phyloP scores from a whole-genome alignment of 2,797 vertebrate species.

The Tinamus major region DNA sequence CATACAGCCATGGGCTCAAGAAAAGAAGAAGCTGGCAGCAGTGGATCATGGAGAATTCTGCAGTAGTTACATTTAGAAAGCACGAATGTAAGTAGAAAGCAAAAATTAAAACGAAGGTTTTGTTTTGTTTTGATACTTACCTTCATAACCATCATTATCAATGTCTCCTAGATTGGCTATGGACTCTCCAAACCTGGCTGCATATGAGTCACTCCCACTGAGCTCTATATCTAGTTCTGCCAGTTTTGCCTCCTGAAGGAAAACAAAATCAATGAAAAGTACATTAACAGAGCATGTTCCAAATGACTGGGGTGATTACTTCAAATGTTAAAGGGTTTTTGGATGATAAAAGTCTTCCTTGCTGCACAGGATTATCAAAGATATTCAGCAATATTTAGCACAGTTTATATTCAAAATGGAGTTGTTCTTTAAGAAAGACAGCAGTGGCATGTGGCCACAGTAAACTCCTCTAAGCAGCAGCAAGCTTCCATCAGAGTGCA shows the following conservation, averaged over 20 bases:
- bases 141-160: slow-evolving; percentile 93
- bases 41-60: neutral
- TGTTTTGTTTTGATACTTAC: slow-evolving; percentile 75
- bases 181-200: slow-evolving; percentile 92
- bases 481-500: neutral
- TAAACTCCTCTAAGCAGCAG: neutral
- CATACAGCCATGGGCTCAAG: neutral
- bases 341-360: neutral
- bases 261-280: neutral
- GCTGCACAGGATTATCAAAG: neutral
- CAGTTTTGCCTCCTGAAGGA: slow-evolving; percentile 82
- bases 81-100: neutral
- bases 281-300: neutral
- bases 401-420: neutral
- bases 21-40: neutral
- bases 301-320: neutral
- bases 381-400: neutral
- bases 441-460: neutral
- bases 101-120: neutral
- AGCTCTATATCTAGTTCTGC: slow-evolving; percentile 85
- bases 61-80: neutral
- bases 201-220: slow-evolving; percentile 86
- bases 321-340: neutral
- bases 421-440: neutral
- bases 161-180: slow-evolving; percentile 93